Evolutionary conservation across 1,140 invertebrate species (phyloP).

Genomic region (Drosophila pruinosa): DNA sequence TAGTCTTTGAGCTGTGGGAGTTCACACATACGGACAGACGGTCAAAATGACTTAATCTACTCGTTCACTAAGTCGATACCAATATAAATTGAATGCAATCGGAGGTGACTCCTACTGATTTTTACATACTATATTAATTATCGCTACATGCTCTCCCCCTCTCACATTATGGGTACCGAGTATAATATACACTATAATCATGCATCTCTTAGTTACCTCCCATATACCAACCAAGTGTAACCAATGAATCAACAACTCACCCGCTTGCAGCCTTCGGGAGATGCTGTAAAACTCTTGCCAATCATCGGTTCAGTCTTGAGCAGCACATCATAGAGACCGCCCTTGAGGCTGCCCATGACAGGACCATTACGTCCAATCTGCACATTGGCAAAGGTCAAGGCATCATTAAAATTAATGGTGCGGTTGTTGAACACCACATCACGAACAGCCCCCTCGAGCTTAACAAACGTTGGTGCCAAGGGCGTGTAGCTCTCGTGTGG

Average conservation of each 20-base stretch:
- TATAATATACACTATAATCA: constrained; percentile 11
- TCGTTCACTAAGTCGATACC: no score
- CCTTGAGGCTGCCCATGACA: constrained; percentile 83
- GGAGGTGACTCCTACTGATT: no score
- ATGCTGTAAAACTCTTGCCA: constrained; percentile 82
- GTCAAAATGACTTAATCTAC: no score
- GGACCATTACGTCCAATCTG: constrained; percentile 88
- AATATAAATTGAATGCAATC: no score
- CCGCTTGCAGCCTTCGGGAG: constrained; percentile 82
- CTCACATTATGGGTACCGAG: background rate
- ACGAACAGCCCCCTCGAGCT: constrained; percentile 90
- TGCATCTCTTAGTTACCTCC: constrained; percentile 3
- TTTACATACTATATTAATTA: no score
- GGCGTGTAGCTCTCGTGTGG: constrained; percentile 62
- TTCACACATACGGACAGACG: no score
- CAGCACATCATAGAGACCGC: constrained; percentile 80
- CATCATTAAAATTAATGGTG: constrained; percentile 87
- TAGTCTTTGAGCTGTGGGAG: no score
- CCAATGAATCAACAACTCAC: constrained; percentile 64
- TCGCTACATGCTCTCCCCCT: no score
- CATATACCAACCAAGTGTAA: constrained; percentile 9
- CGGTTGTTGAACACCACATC: constrained; percentile 91
- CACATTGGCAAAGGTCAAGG: constrained; percentile 87
- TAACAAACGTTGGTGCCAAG: constrained; percentile 82
- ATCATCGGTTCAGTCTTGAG: constrained; percentile 83